A percentile compares a stretch with the other conserved stretches of the same genome.
phyloP scores from a whole-genome alignment of 1,140 invertebrate species.

The Nomia melanderi region DNA sequence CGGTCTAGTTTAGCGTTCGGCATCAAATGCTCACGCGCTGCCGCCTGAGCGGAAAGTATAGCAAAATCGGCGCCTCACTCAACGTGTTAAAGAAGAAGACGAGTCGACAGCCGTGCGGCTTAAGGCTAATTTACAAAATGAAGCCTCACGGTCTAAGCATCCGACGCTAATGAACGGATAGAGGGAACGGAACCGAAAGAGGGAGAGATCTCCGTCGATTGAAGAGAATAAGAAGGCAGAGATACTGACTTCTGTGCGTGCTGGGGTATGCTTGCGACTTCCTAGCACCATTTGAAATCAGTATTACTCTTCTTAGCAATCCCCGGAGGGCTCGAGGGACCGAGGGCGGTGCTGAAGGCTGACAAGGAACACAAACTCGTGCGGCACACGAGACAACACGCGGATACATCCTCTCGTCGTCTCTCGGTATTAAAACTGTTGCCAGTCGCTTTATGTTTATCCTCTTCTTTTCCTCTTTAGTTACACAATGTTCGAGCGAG shows the following conservation, averaged over 20 bases:
- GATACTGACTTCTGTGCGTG: constrained; percentile 81
- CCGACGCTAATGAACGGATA: too few relatives aligned
- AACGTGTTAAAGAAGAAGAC: too few relatives aligned
- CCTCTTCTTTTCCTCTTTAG: constrained; percentile 23
- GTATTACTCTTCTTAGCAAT: constrained; percentile 78
- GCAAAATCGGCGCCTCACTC: too few relatives aligned
- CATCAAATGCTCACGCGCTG: too few relatives aligned
- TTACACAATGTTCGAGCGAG: constrained; percentile 3
- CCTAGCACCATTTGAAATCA: constrained; percentile 83
- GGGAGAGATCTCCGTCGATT: not conserved
- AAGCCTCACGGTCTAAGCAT: too few relatives aligned
- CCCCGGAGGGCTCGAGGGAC: constrained; percentile 33
- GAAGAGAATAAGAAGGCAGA: constrained; percentile 73
- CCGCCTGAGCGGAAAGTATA: too few relatives aligned
- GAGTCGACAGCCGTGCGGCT: too few relatives aligned
- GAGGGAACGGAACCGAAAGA: not conserved
- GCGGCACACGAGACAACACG: not conserved
- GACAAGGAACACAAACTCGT: not conserved
- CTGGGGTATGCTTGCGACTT: constrained; percentile 76
- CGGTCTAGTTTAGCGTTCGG: too few relatives aligned
- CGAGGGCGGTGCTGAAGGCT: not conserved
- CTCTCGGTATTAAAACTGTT: constrained; percentile 23
- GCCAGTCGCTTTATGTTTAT: constrained; percentile 31
- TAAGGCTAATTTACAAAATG: too few relatives aligned
- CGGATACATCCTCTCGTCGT: not conserved